phyloP scores from a whole-genome alignment of 2,797 vertebrate genomes.

The Sebastes cheni region DNA sequence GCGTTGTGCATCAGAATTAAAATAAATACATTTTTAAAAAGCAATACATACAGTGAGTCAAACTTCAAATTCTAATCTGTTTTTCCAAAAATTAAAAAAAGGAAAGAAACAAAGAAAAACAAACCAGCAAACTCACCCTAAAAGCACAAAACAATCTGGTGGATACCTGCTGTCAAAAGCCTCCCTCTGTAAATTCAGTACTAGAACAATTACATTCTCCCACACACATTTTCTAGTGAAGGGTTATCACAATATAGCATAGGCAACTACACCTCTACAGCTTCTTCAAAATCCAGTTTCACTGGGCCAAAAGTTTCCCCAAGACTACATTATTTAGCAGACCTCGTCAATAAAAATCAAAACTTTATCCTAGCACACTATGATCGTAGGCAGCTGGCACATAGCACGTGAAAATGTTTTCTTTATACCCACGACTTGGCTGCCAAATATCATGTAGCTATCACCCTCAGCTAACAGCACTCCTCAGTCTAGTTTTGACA shows the following conservation, averaged over 20 bases:
- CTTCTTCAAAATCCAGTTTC: constrained; percentile 76
- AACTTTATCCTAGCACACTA: constrained; percentile 70
- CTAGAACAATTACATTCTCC: constrained; percentile 81
- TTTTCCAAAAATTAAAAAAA: constrained; percentile 53
- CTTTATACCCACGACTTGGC: constrained; percentile 57
- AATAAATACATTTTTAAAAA: constrained; percentile 83
- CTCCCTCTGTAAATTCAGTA: constrained; percentile 64
- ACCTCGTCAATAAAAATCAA: constrained; percentile 64
- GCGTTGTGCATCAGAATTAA: constrained; percentile 80
- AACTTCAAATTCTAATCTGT: constrained; percentile 81
- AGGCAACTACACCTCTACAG: constrained; percentile 78
- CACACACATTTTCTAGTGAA: constrained; percentile 78
- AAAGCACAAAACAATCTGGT: constrained; percentile 75
- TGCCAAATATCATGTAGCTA: constrained; percentile 69
- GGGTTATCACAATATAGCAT: constrained; percentile 76
- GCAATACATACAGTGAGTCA: constrained; percentile 82
- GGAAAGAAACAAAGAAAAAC: background rate
- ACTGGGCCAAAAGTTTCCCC: constrained; percentile 65
- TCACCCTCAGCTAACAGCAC: constrained; percentile 65
- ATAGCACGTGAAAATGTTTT: constrained; percentile 73
- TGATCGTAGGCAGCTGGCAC: constrained; percentile 77
- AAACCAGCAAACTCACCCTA: constrained; percentile 78
- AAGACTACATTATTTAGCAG: constrained; percentile 69
- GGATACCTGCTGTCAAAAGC: constrained; percentile 70
- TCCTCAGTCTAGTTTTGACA: constrained; percentile 63